phyloP scores from a whole-genome alignment of 2,113 vertebrate genomes.

The Cebus imitator region DNA sequence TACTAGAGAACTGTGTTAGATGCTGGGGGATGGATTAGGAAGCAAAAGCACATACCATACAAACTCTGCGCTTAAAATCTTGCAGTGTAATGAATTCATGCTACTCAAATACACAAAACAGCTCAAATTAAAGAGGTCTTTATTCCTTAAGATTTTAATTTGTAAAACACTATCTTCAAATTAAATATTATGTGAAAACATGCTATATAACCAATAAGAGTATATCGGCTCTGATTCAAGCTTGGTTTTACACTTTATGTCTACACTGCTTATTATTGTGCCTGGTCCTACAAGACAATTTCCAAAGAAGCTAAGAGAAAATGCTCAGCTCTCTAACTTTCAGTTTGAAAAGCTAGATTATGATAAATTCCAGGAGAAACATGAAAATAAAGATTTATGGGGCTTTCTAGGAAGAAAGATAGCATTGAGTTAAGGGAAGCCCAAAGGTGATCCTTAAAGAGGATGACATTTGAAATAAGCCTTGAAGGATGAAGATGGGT shows the following conservation, averaged over 20 bases:
- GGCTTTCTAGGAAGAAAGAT: neutral
- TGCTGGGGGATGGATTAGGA: neutral
- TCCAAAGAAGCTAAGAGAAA: neutral
- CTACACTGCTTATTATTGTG: neutral
- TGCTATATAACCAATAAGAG: neutral
- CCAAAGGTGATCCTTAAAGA: neutral
- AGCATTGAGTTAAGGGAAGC: neutral
- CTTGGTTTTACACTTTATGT: neutral
- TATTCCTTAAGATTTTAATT: neutral
- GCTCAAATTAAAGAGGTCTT: neutral
- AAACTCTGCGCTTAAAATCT: neutral
- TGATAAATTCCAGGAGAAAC: slow-evolving; percentile 9
- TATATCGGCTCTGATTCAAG: neutral
- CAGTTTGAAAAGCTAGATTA: neutral
- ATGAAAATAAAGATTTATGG: neutral
- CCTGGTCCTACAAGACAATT: neutral
- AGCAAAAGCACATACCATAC: neutral
- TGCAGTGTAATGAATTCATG: neutral
- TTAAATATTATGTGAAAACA: neutral
- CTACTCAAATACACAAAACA: neutral
- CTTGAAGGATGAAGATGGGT: neutral
- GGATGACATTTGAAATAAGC: neutral
- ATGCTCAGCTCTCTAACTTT: neutral
- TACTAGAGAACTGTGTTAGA: neutral
- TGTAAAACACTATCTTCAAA: neutral